Evolutionary conservation across 1,140 invertebrate species (phyloP), one percentile per base, ranked within the genome.

Genomic region (Pseudomyrmex flavicornis): DNA sequence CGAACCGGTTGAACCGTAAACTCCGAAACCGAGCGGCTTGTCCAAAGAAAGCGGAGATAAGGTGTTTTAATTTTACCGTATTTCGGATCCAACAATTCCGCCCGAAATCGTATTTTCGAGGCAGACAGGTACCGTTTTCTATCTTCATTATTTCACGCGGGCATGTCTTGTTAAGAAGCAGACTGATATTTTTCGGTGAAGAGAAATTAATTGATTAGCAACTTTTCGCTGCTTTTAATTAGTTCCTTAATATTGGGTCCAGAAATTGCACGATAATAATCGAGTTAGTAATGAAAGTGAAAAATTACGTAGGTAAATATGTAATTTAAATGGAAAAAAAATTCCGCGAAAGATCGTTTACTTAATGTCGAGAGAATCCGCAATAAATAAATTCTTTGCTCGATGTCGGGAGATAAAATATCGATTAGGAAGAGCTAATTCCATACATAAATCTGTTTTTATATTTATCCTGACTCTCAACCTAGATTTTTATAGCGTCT

Each of bases 1-100:
- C 54, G 44, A 80, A 69, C 76, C 76, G 76, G 76, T 80, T 70
- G 26, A 70, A 80, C 56, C 54, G 44, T 70, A 61, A 66, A 70
- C 1, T n/a, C 12, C 44, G 35, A 5, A 26, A n/a, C 35, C 44
- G 20, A 22, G n/a, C 26, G 26, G 13, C 7, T 52, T 26, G 48
- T 54, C 12, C 7, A 46, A 46, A 69, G 35, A 35, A 35, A n/a
- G 10, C 8, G 44, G 44, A 9, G 8, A 69, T 80, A 26, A 70
- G 35, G 5, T 17, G 9, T 80, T 72, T 48, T 35, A 26, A 72
- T 50, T 80, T 70, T 72, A 80, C 52, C 44, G 54, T 80, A 35
- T 80, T 61, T 80, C n/a, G 26, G 17, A 48, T 68, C n/a, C n/a
- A 17, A n/a, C 66, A 66, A 46, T 74, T 62, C 20, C 8, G n/a